Percentiles rank a stretch among this genome's conserved stretches.
phyloP scores from a whole-genome alignment of 2,113 vertebrate genomes.

The Zootoca vivipara region DNA sequence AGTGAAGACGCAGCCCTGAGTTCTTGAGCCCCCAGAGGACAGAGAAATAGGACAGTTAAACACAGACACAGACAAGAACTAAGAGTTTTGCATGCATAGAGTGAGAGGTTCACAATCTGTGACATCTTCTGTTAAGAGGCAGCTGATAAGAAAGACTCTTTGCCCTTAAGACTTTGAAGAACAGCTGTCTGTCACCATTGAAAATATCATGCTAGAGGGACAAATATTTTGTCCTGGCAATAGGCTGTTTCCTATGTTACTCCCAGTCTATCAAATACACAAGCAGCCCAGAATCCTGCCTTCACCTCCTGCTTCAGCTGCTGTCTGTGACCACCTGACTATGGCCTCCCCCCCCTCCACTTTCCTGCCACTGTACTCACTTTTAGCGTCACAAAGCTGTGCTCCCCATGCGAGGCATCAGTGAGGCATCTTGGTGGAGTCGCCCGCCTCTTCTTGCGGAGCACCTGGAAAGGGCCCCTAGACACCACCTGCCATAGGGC shows the following conservation, averaged over 20 bases:
- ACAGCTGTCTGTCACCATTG: neutral
- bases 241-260: neutral
- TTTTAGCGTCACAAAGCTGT: conserved; percentile 68
- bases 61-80: neutral
- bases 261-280: neutral
- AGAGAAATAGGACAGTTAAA: neutral
- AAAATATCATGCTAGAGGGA: neutral
- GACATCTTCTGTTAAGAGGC: neutral
- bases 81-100: neutral
- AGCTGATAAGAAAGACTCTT: neutral
- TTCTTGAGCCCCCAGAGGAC: conserved; percentile 46
- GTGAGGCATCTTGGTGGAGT: conserved; percentile 61
- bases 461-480: conserved; percentile 57
- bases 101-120: neutral
- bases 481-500: conserved; percentile 55
- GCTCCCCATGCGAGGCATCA: conserved; percentile 68
- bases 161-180: neutral
- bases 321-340: neutral
- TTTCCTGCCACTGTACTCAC: conserved; percentile 39
- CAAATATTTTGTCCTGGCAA: neutral
- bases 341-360: neutral
- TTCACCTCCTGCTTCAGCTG: neutral
- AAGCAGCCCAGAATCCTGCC: neutral
- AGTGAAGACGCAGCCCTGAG: conserved; percentile 76
- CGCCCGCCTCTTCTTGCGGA: conserved; percentile 54